These are phyloP conservation scores for Odontothrips loti DNA, from an alignment of 2,888 invertebrate species.

Conservation along the genomic window DNA sequence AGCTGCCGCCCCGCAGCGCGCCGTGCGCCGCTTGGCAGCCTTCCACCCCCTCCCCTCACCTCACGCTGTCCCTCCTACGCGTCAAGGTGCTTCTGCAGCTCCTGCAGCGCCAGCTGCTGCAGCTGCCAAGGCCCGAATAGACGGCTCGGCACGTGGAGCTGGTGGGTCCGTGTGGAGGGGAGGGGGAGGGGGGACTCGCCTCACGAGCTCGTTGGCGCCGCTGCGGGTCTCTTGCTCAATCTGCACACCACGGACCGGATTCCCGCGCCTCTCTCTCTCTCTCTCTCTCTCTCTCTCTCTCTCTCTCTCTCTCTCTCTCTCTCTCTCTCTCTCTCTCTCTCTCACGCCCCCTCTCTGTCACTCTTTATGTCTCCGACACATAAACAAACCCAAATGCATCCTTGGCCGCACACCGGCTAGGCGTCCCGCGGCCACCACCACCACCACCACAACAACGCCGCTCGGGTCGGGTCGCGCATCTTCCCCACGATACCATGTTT, in stretches of 20 bases:
- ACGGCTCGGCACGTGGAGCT: background rate
- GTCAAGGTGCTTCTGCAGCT: too few species aligned
- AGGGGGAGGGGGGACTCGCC: background rate
- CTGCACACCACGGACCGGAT: background rate
- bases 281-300: background rate
- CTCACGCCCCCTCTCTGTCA: background rate
- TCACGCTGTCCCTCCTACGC: too few species aligned
- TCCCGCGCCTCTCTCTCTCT: background rate
- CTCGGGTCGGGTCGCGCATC: too few species aligned
- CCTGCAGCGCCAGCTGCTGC: background rate
- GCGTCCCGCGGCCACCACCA: too few species aligned
- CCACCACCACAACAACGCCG: too few species aligned
- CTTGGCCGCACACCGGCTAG: too few species aligned
- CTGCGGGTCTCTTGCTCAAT: slow-evolving; percentile 9
- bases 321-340: background rate
- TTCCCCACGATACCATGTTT: too few species aligned
- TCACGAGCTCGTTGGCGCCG: background rate
- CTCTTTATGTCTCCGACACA: too few species aligned
- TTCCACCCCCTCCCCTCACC: background rate
- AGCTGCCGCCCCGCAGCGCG: too few species aligned
- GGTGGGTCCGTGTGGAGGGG: background rate
- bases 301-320: slow-evolving; percentile 1
- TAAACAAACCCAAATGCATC: too few species aligned
- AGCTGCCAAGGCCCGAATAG: slow-evolving; percentile 6
- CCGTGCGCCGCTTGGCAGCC: too few species aligned